These are phyloP conservation scores for Quiscalus mexicanus DNA, from an alignment of 2,113 vertebrate species.

Conservation along the genomic window DNA sequence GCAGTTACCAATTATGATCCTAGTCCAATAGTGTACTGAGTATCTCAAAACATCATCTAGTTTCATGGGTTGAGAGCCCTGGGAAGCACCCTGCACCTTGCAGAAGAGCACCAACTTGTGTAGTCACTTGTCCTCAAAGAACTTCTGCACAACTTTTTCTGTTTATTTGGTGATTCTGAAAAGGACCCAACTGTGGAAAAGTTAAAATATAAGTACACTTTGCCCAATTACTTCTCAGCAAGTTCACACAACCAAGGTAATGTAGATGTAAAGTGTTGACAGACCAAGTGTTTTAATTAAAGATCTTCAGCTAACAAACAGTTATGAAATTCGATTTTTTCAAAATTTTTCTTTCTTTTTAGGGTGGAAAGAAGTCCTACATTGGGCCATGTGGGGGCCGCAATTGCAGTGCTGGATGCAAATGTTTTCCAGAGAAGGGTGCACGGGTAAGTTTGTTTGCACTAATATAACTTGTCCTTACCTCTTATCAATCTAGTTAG, in stretches of 20 bases:
- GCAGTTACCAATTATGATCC: not conserved
- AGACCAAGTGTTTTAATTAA: not conserved
- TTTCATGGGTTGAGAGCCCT: not conserved
- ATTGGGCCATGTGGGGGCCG: constrained; percentile 80
- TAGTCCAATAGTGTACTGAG: not conserved
- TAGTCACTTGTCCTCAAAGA: not conserved
- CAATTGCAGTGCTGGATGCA: constrained; percentile 83
- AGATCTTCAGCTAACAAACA: not conserved
- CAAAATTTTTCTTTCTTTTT: not conserved
- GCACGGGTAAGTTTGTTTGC: constrained; percentile 78
- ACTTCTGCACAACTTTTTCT: not conserved
- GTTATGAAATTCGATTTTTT: not conserved
- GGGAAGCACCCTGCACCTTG: not conserved
- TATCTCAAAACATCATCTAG: not conserved
- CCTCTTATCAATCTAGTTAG: constrained; percentile 7
- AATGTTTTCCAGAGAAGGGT: constrained; percentile 89
- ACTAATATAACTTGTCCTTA: not conserved
- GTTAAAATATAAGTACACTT: not conserved
- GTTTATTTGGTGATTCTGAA: not conserved
- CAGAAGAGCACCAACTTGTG: not conserved
- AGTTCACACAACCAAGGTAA: not conserved
- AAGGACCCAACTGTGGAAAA: not conserved
- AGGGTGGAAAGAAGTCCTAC: constrained; percentile 81
- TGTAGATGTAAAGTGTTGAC: not conserved
- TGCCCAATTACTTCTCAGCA: not conserved